Percentiles rank a stretch among this genome's conserved stretches.
Conservation (phyloP, 37 sponge, comb jelly and placozoan genomes). For the Halisarca cf. caerulea region DNA sequence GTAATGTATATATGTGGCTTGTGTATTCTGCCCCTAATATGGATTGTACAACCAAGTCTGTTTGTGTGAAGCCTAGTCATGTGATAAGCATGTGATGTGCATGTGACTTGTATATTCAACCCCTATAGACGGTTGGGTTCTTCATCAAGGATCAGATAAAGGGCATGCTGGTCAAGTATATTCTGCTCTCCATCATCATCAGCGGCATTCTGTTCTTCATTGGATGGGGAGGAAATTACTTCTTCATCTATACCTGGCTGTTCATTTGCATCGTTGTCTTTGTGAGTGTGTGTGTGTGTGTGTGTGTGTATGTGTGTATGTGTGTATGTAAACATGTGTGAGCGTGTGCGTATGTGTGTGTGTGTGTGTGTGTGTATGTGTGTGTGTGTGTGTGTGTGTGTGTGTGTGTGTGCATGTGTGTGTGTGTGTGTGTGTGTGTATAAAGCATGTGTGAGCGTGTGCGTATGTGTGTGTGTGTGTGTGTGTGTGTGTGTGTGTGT, state of each 20-base stretch:
- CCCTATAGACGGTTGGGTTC: slow-evolving; percentile 82
- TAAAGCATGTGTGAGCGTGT: too few relatives aligned
- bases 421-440: slow-evolving; percentile 27
- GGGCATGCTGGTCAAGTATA: slow-evolving; percentile 42
- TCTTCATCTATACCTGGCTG: slow-evolving; percentile 94
- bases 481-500: too few relatives aligned
- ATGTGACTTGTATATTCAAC: too few relatives aligned
- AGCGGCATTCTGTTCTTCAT: slow-evolving; percentile 73
- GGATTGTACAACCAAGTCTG: too few relatives aligned
- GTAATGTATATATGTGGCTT: too few relatives aligned
- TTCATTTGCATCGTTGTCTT: slow-evolving; percentile 63
- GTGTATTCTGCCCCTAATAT: too few relatives aligned
- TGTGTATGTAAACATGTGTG: slow-evolving; percentile 3
- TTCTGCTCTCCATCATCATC: slow-evolving; percentile 45
- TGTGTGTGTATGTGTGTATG: slow-evolving; percentile 21
- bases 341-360: slow-evolving; percentile 14
- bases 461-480: too few relatives aligned
- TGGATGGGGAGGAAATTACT: slow-evolving; percentile 89
- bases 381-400: not conserved
- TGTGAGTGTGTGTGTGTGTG: slow-evolving; percentile 33
- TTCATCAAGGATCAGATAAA: slow-evolving; percentile 90
- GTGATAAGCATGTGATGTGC: too few relatives aligned
- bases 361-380: slow-evolving; percentile 21
- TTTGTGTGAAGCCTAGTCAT: too few relatives aligned
- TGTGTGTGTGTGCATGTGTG: slow-evolving; percentile 21